phyloP scores from a whole-genome alignment of 1,140 invertebrate species.

The Pseudomyrmex dendroicus region DNA sequence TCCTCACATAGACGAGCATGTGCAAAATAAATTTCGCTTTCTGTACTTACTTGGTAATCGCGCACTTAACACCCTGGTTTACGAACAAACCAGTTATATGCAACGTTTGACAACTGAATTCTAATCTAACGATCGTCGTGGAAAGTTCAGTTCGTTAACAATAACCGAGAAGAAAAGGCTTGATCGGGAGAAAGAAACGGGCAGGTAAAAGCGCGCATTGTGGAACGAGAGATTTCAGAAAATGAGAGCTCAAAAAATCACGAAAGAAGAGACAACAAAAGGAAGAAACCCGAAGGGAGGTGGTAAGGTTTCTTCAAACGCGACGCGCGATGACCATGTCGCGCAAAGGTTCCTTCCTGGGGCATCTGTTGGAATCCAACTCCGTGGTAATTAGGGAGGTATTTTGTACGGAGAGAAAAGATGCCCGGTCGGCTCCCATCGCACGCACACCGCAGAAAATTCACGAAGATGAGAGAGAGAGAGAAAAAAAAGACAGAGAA shows the following conservation, averaged over 20 bases:
- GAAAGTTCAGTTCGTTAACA: not conserved
- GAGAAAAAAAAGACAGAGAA: not conserved
- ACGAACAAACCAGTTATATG: no score
- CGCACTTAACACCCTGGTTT: no score
- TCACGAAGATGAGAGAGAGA: slow-evolving; percentile 4
- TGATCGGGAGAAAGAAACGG: no score
- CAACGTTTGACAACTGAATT: no score
- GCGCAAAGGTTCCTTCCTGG: slow-evolving; percentile 52
- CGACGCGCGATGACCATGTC: not conserved
- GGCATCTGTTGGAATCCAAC: slow-evolving; percentile 57
- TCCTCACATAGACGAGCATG: no score
- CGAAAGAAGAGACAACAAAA: not conserved
- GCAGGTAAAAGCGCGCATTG: not conserved
- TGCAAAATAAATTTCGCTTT: no score
- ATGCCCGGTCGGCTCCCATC: not conserved
- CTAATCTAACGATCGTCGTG: no score
- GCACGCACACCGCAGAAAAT: slow-evolving; percentile 3
- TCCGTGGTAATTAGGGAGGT: slow-evolving; percentile 70
- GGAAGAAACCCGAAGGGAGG: not conserved
- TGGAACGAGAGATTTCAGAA: no score
- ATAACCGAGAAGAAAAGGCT: not conserved
- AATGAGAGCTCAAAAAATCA: not conserved
- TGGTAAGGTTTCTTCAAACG: not conserved
- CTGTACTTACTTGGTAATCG: no score
- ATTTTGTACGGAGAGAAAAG: slow-evolving; percentile 55